A percentile compares a stretch with the other conserved stretches of the same genome.
These are phyloP conservation scores for Coracopsis vasa DNA, from an alignment of 2,113 vertebrate genomes.

Conservation along the genomic window DNA sequence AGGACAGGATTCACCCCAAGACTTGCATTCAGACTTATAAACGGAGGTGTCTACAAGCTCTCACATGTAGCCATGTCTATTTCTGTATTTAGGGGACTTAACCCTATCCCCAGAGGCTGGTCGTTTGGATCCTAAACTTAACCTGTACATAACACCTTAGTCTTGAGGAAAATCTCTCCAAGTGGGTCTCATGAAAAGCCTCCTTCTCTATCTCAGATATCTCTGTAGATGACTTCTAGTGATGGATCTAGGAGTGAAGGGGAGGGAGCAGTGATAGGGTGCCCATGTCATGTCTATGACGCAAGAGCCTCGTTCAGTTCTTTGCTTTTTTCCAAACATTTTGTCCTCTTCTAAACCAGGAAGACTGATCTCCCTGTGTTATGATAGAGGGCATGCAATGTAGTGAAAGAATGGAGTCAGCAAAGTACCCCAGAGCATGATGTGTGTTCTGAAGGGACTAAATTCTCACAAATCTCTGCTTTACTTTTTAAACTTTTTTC, in stretches of 20 bases:
- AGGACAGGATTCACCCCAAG: not conserved
- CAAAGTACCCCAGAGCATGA: not conserved
- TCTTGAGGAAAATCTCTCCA: not conserved
- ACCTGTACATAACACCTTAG: not conserved
- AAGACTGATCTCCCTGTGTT: not conserved
- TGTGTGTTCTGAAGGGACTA: not conserved
- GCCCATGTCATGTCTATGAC: not conserved
- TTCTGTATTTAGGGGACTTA: not conserved
- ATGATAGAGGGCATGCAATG: not conserved
- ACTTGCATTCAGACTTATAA: not conserved
- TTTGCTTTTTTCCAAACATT: not conserved
- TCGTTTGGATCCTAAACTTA: not conserved
- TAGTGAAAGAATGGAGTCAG: not conserved
- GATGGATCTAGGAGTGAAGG: not conserved
- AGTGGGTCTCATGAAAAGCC: not conserved
- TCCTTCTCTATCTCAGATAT: not conserved
- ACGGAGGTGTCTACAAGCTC: not conserved
- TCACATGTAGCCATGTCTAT: not conserved
- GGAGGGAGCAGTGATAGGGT: not conserved
- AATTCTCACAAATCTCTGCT: not conserved
- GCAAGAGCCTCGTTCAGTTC: not conserved
- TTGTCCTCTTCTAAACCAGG: not conserved
- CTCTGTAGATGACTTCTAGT: not conserved
- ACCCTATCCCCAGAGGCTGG: not conserved
- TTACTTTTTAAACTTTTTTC: rapidly evolving